A percentile compares a stretch with the other conserved stretches of the same genome.
These are phyloP conservation scores for Nothoprocta perdicaria DNA, from an alignment of 2,113 vertebrate species.

Conservation along the genomic window DNA sequence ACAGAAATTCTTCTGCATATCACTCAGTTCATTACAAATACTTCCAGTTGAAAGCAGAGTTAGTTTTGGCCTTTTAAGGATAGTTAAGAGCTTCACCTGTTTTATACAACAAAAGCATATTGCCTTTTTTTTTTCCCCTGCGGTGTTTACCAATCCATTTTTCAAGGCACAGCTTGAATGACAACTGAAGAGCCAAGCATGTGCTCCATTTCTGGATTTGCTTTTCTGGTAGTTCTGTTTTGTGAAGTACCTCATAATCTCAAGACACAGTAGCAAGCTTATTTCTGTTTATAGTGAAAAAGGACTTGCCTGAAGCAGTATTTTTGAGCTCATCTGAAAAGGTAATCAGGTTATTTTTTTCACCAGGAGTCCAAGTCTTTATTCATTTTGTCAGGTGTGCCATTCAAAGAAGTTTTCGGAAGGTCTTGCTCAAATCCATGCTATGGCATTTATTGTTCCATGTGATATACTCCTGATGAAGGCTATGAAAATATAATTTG, in stretches of 20 bases:
- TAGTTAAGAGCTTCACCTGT: neutral
- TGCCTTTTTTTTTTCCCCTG: neutral
- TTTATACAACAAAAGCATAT: neutral
- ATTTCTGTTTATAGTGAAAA: neutral
- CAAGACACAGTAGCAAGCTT: neutral
- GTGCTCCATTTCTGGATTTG: conserved; percentile 8
- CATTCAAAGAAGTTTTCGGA: neutral
- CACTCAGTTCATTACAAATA: neutral
- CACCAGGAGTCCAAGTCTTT: neutral
- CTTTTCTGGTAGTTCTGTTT: neutral
- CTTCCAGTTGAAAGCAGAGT: neutral
- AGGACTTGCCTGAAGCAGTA: neutral
- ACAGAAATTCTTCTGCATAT: conserved; percentile 29
- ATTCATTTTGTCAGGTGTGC: neutral
- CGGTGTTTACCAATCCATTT: neutral
- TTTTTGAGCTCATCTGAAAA: neutral
- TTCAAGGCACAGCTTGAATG: conserved; percentile 5
- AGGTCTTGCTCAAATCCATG: neutral
- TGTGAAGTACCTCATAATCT: neutral
- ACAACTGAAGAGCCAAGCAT: neutral
- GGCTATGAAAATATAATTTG: neutral
- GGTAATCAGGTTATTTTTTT: neutral
- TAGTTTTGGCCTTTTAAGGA: conserved; percentile 50
- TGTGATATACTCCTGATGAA: neutral
- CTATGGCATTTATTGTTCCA: neutral